phyloP scores from a whole-genome alignment of 2,113 vertebrate species.

The Gymnogyps californianus region DNA sequence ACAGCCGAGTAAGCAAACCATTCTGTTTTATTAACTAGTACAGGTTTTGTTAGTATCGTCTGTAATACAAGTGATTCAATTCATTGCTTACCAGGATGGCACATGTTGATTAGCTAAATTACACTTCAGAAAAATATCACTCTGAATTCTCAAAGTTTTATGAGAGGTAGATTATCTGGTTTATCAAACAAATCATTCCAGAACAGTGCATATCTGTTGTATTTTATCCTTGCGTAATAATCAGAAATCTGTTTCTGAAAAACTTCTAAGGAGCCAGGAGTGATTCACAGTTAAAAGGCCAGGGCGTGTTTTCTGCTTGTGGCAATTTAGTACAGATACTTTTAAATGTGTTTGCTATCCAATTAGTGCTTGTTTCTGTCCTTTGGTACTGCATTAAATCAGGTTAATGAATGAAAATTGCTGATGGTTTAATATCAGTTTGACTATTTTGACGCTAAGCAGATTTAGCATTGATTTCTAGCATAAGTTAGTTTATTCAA shows the following conservation, averaged over 20 bases:
- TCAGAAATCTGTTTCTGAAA: background rate
- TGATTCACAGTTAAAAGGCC: background rate
- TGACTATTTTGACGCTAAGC: background rate
- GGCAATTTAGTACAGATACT: background rate
- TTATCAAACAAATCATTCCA: background rate
- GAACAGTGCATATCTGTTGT: background rate
- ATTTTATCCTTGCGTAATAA: background rate
- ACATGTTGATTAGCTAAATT: background rate
- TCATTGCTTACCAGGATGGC: background rate
- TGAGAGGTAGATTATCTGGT: background rate
- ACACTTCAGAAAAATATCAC: background rate
- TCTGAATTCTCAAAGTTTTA: background rate
- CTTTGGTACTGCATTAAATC: background rate
- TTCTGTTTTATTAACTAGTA: slow-evolving; percentile 11
- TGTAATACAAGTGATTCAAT: background rate
- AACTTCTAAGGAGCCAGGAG: background rate
- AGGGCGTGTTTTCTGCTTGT: background rate
- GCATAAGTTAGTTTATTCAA: background rate
- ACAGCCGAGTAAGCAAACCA: slow-evolving; percentile 2
- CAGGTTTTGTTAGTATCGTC: background rate
- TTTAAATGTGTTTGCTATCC: background rate
- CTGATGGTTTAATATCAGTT: background rate
- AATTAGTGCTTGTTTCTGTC: background rate
- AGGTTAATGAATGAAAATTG: slow-evolving; percentile 1
- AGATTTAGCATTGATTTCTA: background rate